phyloP scores from a whole-genome alignment of 2,888 invertebrate genomes.

The Diogma glabrata region DNA sequence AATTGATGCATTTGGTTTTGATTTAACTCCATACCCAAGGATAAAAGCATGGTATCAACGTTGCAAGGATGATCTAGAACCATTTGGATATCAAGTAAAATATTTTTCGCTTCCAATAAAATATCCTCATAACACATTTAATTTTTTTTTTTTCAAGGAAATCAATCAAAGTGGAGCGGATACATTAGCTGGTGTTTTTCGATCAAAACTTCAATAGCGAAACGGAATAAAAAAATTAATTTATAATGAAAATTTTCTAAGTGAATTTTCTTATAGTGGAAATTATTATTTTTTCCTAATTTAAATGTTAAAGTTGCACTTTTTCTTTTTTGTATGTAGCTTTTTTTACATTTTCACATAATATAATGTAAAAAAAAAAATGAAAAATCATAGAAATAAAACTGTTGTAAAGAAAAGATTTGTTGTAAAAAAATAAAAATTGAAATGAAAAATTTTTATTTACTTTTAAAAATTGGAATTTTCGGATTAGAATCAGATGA shows the following conservation, averaged over 20 bases:
- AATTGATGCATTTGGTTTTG: constrained; percentile 40
- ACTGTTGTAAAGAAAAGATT: no score
- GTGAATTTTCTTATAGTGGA: constrained; percentile 8
- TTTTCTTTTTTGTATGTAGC: no score
- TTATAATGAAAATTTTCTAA: background rate
- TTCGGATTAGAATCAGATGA: no score
- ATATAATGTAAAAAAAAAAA: no score
- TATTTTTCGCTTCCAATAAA: background rate
- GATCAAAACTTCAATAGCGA: constrained; percentile 33
- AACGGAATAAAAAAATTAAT: background rate
- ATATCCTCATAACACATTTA: background rate
- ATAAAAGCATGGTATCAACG: constrained; percentile 51
- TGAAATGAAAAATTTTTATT: no score
- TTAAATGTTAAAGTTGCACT: no score
- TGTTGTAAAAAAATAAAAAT: no score
- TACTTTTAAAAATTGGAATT: no score
- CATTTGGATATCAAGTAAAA: constrained; percentile 50
- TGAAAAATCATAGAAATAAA: no score
- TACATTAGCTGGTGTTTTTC: constrained; percentile 42
- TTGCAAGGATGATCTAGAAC: constrained; percentile 49
- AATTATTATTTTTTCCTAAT: constrained; percentile 2
- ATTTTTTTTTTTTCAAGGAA: no score
- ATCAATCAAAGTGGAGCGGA: constrained; percentile 48
- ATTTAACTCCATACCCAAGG: constrained; percentile 40
- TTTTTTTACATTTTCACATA: no score